Percentiles rank a stretch among this genome's conserved stretches.
Evolutionary conservation across 1,140 invertebrate genomes (phyloP).

Genomic region (Aphaenogaster ashmeadi): DNA sequence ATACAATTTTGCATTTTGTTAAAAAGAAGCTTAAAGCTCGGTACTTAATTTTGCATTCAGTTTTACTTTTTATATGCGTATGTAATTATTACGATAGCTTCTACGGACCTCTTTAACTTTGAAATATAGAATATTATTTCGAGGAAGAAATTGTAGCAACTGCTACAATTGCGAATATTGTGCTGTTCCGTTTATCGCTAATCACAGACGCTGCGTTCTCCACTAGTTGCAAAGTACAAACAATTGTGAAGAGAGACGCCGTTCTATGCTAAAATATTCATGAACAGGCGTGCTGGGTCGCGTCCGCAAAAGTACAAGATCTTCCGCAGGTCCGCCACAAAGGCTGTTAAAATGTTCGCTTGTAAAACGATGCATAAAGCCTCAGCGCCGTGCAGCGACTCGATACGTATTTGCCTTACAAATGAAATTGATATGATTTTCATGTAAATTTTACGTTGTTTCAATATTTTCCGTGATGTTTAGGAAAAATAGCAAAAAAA

Average conservation of each 20-base stretch:
- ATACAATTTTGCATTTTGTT: background rate
- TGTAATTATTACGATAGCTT: background rate
- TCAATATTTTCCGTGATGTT: background rate
- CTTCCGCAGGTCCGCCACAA: background rate
- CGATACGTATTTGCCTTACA: slow-evolving; percentile 41
- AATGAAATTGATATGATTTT: slow-evolving; percentile 56
- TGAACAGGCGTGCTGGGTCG: slow-evolving; percentile 1
- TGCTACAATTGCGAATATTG: background rate
- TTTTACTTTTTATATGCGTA: background rate
- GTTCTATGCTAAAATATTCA: slow-evolving; percentile 42
- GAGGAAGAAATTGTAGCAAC: background rate
- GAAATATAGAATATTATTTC: background rate
- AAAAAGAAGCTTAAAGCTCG: background rate
- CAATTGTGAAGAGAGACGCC: background rate
- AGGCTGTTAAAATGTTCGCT: slow-evolving; percentile 34
- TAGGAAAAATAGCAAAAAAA: background rate
- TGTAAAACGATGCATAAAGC: slow-evolving; percentile 27
- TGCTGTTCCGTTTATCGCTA: background rate
- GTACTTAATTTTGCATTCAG: background rate
- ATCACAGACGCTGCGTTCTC: background rate
- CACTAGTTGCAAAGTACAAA: slow-evolving; percentile 16
- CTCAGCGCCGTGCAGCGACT: background rate
- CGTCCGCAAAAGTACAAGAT: slow-evolving; percentile 32
- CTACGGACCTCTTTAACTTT: background rate
- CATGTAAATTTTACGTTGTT: slow-evolving; percentile 42